These are phyloP conservation scores for Brachyalestes nurse DNA, from an alignment of 2,797 vertebrate species.

Conservation along the genomic window DNA sequence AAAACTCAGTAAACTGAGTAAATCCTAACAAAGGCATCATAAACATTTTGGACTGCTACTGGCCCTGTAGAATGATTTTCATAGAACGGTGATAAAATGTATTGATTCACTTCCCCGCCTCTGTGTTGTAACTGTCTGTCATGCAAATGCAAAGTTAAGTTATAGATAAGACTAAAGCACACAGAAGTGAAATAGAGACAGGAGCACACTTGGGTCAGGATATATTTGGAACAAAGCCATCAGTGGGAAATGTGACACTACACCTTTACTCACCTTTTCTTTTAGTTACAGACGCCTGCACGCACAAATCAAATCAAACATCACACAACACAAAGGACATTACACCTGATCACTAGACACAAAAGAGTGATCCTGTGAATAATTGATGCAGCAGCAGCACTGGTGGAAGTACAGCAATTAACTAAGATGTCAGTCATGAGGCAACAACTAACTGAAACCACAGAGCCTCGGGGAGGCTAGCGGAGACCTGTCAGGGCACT, in stretches of 20 bases:
- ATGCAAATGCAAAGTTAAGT: neutral
- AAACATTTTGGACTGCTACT: no score
- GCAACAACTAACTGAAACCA: constrained; percentile 2
- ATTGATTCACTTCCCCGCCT: neutral
- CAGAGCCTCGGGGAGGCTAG: neutral
- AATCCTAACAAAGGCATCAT: no score
- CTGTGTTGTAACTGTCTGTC: neutral
- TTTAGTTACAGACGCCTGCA: constrained; percentile 3
- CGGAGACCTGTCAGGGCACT: neutral
- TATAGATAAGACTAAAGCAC: neutral
- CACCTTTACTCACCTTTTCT: neutral
- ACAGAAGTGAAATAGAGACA: neutral
- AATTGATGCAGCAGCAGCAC: constrained; percentile 22
- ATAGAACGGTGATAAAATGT: no score
- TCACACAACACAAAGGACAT: constrained; percentile 8
- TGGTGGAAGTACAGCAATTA: constrained; percentile 26
- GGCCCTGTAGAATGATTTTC: no score
- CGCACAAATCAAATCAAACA: constrained; percentile 14
- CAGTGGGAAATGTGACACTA: neutral
- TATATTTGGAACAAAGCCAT: constrained; percentile 22
- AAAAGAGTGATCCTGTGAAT: constrained; percentile 36
- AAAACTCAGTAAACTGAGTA: no score
- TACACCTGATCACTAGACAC: constrained; percentile 14
- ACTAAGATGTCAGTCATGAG: constrained; percentile 30
- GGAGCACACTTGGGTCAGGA: neutral